Base-by-base conservation (phyloP, 2,797 vertebrate species). In the Streptopelia turtur region DNA sequence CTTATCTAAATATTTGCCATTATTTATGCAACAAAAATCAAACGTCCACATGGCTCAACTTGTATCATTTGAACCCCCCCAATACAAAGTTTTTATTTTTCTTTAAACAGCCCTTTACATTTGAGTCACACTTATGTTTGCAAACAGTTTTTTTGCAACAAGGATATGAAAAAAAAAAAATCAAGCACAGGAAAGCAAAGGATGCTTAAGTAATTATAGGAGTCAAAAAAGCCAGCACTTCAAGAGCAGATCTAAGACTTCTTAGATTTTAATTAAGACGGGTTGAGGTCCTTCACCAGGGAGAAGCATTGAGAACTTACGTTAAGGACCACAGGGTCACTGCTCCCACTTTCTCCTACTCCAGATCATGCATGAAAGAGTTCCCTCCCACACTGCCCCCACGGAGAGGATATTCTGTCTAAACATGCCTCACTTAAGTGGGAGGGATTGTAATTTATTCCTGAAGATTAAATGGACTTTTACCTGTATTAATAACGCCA, bases 31-130 rank as follows among this genome's bases (percentile, higher is more conserved):
- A 25, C n/a, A 77, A 65, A 83, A 68, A 55, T 35, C 22, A 69
- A 52, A 45, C 10, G 3, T 25, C 25, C 21, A 2, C 23, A 20
- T 11, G 21, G 71, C n/a, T 80, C 60, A 33, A 25, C 10, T 31
- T 1, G 4, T 39, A 27, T 15, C 17, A n/a, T 31, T 31, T 30
- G 37, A 68, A 69, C 4, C 2, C 9, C 5, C 2, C 4, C 71
- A 75, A 35, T 11, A 15, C 45, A 60, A 43, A 16, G 15, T 23
- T 63, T 11, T 35, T 7, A 3, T 55, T 43, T 90, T 94, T 59
- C 50, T 52, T 49, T 63, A 52, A 43, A 89, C 79, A 60, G 43
- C 8, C 15, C 7, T 65, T 64, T 91, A 12, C 25, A 60, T 75
- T 88, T 31, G 56, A 83, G 37, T 78, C 49, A 35, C 8, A 8